Percentiles rank a stretch among this genome's conserved stretches.
Conservation (phyloP, 2,797 vertebrate species). For the Myoxocephalus aenaeus region DNA sequence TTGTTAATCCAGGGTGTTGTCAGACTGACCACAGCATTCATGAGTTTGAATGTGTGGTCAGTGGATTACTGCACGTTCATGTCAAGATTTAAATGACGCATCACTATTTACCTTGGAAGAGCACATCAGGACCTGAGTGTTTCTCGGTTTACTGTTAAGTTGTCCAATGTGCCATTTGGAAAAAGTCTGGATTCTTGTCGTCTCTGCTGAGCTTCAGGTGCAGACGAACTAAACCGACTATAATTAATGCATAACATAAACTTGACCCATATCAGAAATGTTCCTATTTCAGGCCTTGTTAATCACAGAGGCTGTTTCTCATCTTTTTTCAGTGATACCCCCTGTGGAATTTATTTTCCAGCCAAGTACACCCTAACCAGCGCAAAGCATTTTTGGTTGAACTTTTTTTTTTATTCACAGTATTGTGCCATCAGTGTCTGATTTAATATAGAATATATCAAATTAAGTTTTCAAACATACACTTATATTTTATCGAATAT, state of each 20-base stretch:
- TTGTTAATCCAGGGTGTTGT: constrained; percentile 41
- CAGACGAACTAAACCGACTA: background rate
- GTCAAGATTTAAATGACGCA: constrained; percentile 56
- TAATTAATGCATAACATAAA: background rate
- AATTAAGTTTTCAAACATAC: no score
- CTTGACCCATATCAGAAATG: background rate
- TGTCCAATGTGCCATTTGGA: constrained; percentile 67
- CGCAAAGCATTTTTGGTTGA: no score
- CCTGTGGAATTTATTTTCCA: no score
- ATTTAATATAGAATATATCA: no score
- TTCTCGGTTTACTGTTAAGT: constrained; percentile 67
- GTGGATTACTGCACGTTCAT: constrained; percentile 52
- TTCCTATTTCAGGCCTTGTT: background rate
- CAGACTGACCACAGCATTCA: no score
- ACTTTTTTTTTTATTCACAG: no score
- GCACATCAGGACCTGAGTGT: constrained; percentile 22
- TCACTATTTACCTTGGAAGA: constrained; percentile 69
- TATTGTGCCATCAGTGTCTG: background rate
- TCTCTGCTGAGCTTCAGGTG: background rate
- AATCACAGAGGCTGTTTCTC: constrained; percentile 17
- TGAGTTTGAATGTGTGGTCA: constrained; percentile 59
- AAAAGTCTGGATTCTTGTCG: constrained; percentile 22
- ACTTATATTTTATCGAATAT: no score
- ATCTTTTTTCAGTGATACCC: no score
- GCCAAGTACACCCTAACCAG: no score